Percentiles rank a stretch among this genome's conserved stretches.
phyloP scores from a whole-genome alignment of 1,140 invertebrate genomes.

The Antheraea pernyi region DNA sequence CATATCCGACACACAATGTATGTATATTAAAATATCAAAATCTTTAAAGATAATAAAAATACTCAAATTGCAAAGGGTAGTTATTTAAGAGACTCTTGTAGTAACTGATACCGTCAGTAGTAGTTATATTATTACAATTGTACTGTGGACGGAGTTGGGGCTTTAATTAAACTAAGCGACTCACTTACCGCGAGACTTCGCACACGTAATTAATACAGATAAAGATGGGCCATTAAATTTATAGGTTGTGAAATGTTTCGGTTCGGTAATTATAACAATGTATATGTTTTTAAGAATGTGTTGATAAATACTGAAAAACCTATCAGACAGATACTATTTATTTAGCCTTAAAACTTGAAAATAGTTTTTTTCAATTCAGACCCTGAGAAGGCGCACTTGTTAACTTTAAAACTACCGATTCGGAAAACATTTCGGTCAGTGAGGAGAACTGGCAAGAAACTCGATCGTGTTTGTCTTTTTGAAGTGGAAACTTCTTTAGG shows the following conservation, averaged over 20 bases:
- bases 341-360: too few relatives aligned
- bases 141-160: constrained; percentile 23
- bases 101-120: constrained; percentile 29
- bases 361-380: not conserved
- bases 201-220: constrained; percentile 9
- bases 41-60: not conserved
- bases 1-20: too few relatives aligned
- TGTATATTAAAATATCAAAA: too few relatives aligned
- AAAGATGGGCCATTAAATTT: not conserved
- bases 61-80: not conserved
- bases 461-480: too few relatives aligned
- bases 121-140: constrained; percentile 40
- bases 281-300: not conserved
- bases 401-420: too few relatives aligned
- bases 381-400: too few relatives aligned
- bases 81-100: not conserved
- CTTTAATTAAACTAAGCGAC: constrained; percentile 49
- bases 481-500: too few relatives aligned
- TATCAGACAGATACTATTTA: too few relatives aligned
- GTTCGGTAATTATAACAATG: not conserved
- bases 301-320: not conserved
- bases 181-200: constrained; percentile 26
- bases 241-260: constrained; percentile 1
- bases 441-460: too few relatives aligned
- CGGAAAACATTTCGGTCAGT: too few relatives aligned